A percentile compares a stretch with the other conserved stretches of the same genome.
Conservation (phyloP, 2,888 invertebrate genomes). For the Halictus quadricinctus region DNA sequence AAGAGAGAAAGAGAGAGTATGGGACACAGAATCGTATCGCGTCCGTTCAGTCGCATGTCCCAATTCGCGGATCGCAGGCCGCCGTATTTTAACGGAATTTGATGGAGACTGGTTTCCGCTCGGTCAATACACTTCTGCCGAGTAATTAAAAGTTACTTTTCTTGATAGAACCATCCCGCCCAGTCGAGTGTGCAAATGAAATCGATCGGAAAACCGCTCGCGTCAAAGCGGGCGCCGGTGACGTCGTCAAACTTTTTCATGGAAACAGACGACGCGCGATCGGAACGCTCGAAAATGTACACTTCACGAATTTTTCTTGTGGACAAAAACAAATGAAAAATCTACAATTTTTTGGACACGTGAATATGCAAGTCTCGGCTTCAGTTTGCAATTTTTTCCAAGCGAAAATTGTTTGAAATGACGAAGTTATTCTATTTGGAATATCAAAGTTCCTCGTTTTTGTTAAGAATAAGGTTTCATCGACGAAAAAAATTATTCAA, state of each 20-base stretch:
- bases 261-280: background rate
- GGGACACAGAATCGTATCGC: slow-evolving; percentile 44
- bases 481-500: background rate
- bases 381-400: background rate
- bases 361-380: background rate
- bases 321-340: background rate
- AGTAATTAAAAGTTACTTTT: slow-evolving; percentile 49
- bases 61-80: slow-evolving; percentile 42
- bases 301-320: background rate
- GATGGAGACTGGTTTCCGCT: slow-evolving; percentile 36
- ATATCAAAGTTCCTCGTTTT: too few relatives aligned
- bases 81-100: slow-evolving; percentile 46
- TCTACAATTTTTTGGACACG: background rate
- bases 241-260: slow-evolving; percentile 1
- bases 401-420: background rate
- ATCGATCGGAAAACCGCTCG: slow-evolving; percentile 14
- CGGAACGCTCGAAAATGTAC: background rate
- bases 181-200: slow-evolving; percentile 39
- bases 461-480: too few relatives aligned
- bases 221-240: background rate
- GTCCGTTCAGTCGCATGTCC: slow-evolving; percentile 45
- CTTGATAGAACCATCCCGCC: slow-evolving; percentile 31
- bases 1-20: slow-evolving; percentile 9
- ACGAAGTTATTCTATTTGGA: background rate
- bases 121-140: slow-evolving; percentile 47